phyloP scores from a whole-genome alignment of 2,888 invertebrate species.

The Tricholauxania praeusta region DNA sequence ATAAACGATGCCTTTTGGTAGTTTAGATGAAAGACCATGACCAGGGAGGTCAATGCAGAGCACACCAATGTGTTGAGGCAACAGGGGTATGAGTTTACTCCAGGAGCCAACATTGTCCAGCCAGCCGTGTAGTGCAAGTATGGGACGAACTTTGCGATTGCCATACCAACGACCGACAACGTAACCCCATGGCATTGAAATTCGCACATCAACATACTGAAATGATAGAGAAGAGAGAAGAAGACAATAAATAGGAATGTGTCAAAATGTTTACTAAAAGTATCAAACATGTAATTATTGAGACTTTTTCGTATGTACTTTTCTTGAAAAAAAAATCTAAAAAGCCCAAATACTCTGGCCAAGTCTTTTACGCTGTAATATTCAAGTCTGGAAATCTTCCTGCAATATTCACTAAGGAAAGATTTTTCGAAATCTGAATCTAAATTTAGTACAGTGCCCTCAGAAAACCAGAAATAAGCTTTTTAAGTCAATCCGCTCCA shows the following conservation, averaged over 20 bases:
- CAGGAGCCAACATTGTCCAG: slow-evolving; percentile 83
- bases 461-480: too few relatives aligned
- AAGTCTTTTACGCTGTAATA: too few relatives aligned
- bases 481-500: too few relatives aligned
- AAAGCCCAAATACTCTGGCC: too few relatives aligned
- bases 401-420: too few relatives aligned
- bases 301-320: too few relatives aligned
- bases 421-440: too few relatives aligned
- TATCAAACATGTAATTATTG: too few relatives aligned
- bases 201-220: slow-evolving; percentile 73
- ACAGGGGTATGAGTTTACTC: slow-evolving; percentile 75
- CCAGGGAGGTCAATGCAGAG: slow-evolving; percentile 79
- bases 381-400: too few relatives aligned
- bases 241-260: background rate
- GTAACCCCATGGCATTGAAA: slow-evolving; percentile 78
- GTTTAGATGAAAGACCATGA: slow-evolving; percentile 78
- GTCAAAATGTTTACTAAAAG: too few relatives aligned
- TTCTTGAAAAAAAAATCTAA: too few relatives aligned
- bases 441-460: too few relatives aligned
- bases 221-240: slow-evolving; percentile 23
- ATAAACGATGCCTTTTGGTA: slow-evolving; percentile 72
- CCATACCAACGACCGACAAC: slow-evolving; percentile 81
- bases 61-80: slow-evolving; percentile 70
- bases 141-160: slow-evolving; percentile 72
- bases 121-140: slow-evolving; percentile 83